These are phyloP conservation scores for Porites rus DNA, from an alignment of 92 coral and sea anemone species.

Conservation along the genomic window DNA sequence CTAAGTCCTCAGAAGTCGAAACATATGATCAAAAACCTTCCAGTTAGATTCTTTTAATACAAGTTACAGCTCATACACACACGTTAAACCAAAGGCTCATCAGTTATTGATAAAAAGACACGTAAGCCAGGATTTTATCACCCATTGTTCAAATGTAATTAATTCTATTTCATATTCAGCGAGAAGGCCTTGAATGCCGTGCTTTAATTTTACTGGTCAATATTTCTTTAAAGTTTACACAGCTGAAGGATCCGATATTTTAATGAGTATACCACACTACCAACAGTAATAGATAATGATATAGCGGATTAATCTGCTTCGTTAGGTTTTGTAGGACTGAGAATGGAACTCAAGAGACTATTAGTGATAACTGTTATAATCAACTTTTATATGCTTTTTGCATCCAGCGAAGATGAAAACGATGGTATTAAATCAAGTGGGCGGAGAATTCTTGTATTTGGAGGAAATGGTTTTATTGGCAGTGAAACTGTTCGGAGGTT, in stretches of 20 bases:
- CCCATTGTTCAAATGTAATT: background rate
- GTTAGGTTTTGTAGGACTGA: background rate
- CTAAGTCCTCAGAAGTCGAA: no score
- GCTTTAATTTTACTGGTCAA: slow-evolving; percentile 34
- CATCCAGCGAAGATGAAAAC: background rate
- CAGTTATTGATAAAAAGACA: background rate
- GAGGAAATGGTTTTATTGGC: slow-evolving; percentile 98
- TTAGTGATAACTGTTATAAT: background rate
- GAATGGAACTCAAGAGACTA: slow-evolving; percentile 1
- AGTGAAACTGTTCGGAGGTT: slow-evolving; percentile 80
- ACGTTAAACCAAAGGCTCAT: no score
- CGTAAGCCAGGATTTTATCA: background rate
- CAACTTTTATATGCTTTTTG: background rate
- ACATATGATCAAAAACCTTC: no score
- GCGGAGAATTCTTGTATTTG: slow-evolving; percentile 86
- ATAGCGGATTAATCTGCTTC: background rate
- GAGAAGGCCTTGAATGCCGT: slow-evolving; percentile 26
- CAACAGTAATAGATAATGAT: background rate
- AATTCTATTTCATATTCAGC: background rate
- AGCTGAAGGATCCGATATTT: slow-evolving; percentile 14
- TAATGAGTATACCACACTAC: slow-evolving; percentile 10
- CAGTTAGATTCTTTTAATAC: no score
- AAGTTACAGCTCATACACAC: no score
- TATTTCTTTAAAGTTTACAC: slow-evolving; percentile 9
- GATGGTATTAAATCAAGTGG: slow-evolving; percentile 15